Evolutionary conservation across 2,113 vertebrate species (phyloP).

Genomic region (Artemisiospiza belli): DNA sequence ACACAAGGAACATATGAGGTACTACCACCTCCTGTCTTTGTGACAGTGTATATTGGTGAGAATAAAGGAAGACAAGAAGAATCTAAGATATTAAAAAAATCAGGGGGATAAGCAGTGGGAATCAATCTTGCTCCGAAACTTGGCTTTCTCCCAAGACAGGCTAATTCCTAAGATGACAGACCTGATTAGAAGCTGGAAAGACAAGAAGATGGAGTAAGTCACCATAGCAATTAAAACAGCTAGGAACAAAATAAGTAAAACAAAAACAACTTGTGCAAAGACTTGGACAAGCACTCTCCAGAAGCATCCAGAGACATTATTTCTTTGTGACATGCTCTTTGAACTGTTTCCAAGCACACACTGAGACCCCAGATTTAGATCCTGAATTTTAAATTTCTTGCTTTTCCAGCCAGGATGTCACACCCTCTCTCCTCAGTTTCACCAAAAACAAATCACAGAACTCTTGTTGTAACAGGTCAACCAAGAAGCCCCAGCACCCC

Average conservation of each 20-base stretch:
- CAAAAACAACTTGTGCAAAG: background rate
- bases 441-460: background rate
- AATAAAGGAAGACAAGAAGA: background rate
- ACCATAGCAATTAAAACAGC: background rate
- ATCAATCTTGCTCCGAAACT: background rate
- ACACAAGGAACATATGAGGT: background rate
- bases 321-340: background rate
- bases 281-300: background rate
- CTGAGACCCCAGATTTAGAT: background rate
- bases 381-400: background rate
- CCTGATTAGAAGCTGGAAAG: background rate
- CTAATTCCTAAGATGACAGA: background rate
- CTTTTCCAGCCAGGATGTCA: background rate
- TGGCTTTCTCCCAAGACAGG: background rate
- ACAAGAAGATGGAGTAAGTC: background rate
- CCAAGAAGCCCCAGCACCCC: background rate
- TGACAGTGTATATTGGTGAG: background rate
- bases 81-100: background rate
- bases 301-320: background rate
- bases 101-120: rapidly evolving
- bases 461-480: background rate
- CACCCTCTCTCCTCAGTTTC: background rate
- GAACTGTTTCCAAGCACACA: background rate
- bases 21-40: background rate
- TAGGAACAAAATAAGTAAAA: background rate